Percentiles rank a stretch among this genome's conserved stretches.
Conservation (phyloP, 2,797 vertebrate genomes). For the Sebastiscus albofasciatus region DNA sequence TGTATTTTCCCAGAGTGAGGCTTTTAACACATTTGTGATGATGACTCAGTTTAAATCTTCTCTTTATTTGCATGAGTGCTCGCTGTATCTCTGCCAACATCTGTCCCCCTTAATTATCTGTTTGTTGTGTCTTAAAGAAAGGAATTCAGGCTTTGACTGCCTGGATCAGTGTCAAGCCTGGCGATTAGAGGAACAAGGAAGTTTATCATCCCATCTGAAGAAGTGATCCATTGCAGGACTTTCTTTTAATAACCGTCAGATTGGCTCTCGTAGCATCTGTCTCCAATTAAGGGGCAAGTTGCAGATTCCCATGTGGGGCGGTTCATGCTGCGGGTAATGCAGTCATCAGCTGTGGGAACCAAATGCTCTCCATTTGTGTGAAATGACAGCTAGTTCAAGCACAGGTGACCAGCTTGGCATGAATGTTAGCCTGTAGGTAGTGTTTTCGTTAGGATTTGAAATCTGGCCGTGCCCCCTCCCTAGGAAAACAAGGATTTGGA, state of each 20-base stretch:
- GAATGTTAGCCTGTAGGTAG: slow-evolving; percentile 49
- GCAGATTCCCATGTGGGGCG: slow-evolving; percentile 66
- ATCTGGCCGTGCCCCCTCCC: slow-evolving; percentile 25
- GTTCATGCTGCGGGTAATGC: slow-evolving; percentile 76
- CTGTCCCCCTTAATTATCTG: slow-evolving; percentile 30
- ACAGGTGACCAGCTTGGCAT: slow-evolving; percentile 72
- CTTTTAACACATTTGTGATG: slow-evolving; percentile 30
- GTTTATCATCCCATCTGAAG: slow-evolving; percentile 65
- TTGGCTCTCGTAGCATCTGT: slow-evolving; percentile 74
- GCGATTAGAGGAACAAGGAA: slow-evolving; percentile 62
- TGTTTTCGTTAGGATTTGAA: slow-evolving; percentile 68
- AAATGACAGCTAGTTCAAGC: slow-evolving; percentile 62
- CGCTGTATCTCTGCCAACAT: slow-evolving; percentile 30
- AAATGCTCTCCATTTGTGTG: slow-evolving; percentile 77
- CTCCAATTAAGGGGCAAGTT: slow-evolving; percentile 72
- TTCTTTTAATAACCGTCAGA: slow-evolving; percentile 68
- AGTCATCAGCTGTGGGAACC: slow-evolving; percentile 84
- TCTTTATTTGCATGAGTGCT: slow-evolving; percentile 33
- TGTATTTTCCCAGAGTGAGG: slow-evolving; percentile 14
- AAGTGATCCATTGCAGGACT: slow-evolving; percentile 62
- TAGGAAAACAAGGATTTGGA: slow-evolving; percentile 62
- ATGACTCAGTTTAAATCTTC: slow-evolving; percentile 26
- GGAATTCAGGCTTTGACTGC: slow-evolving; percentile 39
- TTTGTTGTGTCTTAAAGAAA: slow-evolving; percentile 63
- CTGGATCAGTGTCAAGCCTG: slow-evolving; percentile 46